Conservation (phyloP, 2,888 invertebrate species). For the Cantharis rustica region DNA sequence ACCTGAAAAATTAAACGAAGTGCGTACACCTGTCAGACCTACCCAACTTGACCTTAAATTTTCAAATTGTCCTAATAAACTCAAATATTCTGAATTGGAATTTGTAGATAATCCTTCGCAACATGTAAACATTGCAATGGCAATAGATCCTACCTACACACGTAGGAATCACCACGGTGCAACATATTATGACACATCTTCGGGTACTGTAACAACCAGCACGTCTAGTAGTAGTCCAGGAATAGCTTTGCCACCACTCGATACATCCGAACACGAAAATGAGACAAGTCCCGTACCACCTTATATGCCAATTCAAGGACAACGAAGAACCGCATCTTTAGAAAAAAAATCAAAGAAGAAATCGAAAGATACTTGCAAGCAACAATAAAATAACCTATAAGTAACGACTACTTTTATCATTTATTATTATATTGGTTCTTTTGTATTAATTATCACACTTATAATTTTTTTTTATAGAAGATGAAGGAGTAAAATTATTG, state of each 20-base stretch:
- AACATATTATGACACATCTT: slow-evolving; percentile 50
- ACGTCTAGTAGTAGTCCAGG: slow-evolving; percentile 51
- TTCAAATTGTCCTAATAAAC: slow-evolving; percentile 47
- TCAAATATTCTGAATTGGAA: slow-evolving; percentile 51
- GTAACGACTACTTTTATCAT: neutral
- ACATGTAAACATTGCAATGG: slow-evolving; percentile 66
- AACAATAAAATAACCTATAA: slow-evolving; percentile 42
- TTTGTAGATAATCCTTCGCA: slow-evolving; percentile 44
- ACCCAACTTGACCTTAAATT: slow-evolving; percentile 53
- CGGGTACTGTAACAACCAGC: slow-evolving; percentile 49
- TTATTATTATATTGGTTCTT: neutral
- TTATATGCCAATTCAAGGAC: slow-evolving; percentile 80
- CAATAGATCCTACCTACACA: slow-evolving; percentile 69
- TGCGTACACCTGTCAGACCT: slow-evolving; percentile 45
- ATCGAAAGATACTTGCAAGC: slow-evolving; percentile 51
- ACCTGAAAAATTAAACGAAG: slow-evolving; percentile 37
- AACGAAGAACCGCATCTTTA: slow-evolving; percentile 66
- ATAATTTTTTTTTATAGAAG: neutral
- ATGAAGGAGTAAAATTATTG: neutral
- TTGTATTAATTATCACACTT: neutral
- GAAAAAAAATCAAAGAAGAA: slow-evolving; percentile 53
- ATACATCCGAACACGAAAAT: slow-evolving; percentile 44
- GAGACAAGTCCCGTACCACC: slow-evolving; percentile 67
- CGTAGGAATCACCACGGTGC: slow-evolving; percentile 47
- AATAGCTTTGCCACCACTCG: slow-evolving; percentile 45